Evolutionary conservation across 2,797 vertebrate species (phyloP), one percentile per base, ranked within the genome.

Genomic region (Astyanax mexicanus): DNA sequence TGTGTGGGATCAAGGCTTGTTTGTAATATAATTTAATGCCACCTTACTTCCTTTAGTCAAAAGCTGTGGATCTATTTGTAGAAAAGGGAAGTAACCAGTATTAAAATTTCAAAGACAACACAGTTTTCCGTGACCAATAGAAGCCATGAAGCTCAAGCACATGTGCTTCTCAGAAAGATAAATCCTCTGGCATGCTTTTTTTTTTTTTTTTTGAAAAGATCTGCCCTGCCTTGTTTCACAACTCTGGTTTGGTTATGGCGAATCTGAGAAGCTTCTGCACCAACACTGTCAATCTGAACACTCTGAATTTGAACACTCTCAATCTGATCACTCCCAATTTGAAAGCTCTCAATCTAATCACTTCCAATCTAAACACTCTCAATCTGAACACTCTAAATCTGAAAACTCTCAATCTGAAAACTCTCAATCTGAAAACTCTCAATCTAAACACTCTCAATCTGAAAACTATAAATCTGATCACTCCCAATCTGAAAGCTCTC

Each of bases 1-100:
- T 45, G 21, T 65, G 61, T 40, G 38, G 35, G 37, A 44, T 44
- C 40, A 45, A 10, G 61, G 61, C 42, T 66, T 65, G 60, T 45
- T 74, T 74, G 42, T 64, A 23, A 19, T 49, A 45, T 47, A 37
- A 75, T 67, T 49, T 40, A 68, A 69, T 75, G 55, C 54, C 49
- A 61, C 52, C 45, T 61, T 75, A 29, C 68, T 60, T 32, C 73
- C 32, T 45, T n/a, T 51, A 58, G 64, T 75, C 52, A 19, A n/a
- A 65, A 69, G 45, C 47, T 21, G 45, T 62, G 55, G 52, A 49
- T 76, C 32, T 42, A 54, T 52, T 42, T 76, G 66, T 42, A 55
- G 66, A 75, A 60, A 38, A 69, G 51, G 66, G 55, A 23, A 44
- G 27, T 23, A 8, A 42, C 32, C 23, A 12, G 35, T 42, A 69